Evolutionary conservation across 1,140 invertebrate species (phyloP).

Genomic region (Drosophila eugracilis): DNA sequence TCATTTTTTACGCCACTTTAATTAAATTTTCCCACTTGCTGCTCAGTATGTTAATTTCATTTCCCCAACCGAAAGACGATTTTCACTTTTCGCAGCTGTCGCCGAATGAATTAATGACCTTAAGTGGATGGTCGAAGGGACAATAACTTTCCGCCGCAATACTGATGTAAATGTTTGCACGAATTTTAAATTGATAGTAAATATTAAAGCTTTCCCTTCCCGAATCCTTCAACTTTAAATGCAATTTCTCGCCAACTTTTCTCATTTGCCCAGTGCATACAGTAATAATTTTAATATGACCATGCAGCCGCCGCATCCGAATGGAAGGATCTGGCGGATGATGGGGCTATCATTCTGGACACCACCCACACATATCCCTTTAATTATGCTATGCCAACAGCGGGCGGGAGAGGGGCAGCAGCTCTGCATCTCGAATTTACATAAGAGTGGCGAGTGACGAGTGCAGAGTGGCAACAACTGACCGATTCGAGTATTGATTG

Average conservation of each 20-base stretch:
- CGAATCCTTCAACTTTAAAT: constrained; percentile 42
- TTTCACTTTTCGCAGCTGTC: constrained; percentile 41
- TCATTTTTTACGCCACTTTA: constrained; percentile 42
- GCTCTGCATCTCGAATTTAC: constrained; percentile 29
- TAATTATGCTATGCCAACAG: constrained; percentile 60
- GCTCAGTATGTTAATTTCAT: constrained; percentile 51
- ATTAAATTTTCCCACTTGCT: constrained; percentile 51
- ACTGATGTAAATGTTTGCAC: constrained; percentile 36
- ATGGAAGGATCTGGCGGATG: constrained; percentile 39
- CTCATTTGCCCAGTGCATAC: constrained; percentile 59
- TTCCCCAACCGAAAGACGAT: constrained; percentile 25
- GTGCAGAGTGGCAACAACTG: constrained; percentile 21
- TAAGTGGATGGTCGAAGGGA: constrained; percentile 43
- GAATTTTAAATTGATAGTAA: constrained; percentile 54
- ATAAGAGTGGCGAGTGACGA: constrained; percentile 38
- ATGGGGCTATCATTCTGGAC: constrained; percentile 44
- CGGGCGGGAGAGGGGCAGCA: not conserved
- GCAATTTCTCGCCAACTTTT: constrained; percentile 67
- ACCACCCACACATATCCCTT: constrained; percentile 68
- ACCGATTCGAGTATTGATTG: constrained; percentile 65
- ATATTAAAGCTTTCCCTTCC: constrained; percentile 45
- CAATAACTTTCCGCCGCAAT: constrained; percentile 49
- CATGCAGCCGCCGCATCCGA: constrained; percentile 36
- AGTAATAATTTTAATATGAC: constrained; percentile 75
- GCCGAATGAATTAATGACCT: constrained; percentile 53